Base-by-base conservation (phyloP, 2,113 vertebrate species). In the Protomyctophum bolini region DNA sequence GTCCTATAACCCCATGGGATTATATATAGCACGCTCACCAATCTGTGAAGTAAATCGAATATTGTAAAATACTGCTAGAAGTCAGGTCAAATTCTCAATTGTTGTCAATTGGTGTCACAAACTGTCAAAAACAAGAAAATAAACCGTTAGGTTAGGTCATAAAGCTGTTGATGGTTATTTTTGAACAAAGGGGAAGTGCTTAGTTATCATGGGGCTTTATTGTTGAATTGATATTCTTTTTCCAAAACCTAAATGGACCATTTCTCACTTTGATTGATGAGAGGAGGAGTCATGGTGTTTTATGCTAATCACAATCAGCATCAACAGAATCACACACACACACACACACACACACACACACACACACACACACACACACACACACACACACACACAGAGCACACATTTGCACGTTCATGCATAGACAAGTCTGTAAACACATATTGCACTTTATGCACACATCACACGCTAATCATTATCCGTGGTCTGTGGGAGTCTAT, bases 401-500 rank as follows among this genome's bases (percentile, higher is more conserved):
- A 82, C 61, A 78, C 71, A 76, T 12, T 62, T 55, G 58, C 41
- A 70, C 65, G 68, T 48, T 54, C 21, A 47, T 15, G 62, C n/a
- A 50, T 10, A 49, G 5, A 41, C 33, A 41, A 41, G 33, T 41
- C 33, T 41, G 33, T 41, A 41, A 41, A 41, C 33, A 41, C 33
- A 41, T 41, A 41, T 41, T 41, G 33, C 21, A 21, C 21, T 21
- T 1, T 41, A 6, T 41, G 33, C 7, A 54, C 63, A 74, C 14
- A 70, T 14, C 63, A 74, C 14, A 70, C 21, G 52, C 41, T 46
- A 46, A 63, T 66, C 71, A 60, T 61, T 45, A 33, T 68, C 56
- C 49, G 41, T 48, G 75, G 63, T 82, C 83, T 92, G 88, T 93
- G 92, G 87, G 92, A 92, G 90, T 89, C 70, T 78, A 89, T 91